Evolutionary conservation across 2,797 vertebrate species (phyloP).

Genomic region (Vireo griseus): DNA sequence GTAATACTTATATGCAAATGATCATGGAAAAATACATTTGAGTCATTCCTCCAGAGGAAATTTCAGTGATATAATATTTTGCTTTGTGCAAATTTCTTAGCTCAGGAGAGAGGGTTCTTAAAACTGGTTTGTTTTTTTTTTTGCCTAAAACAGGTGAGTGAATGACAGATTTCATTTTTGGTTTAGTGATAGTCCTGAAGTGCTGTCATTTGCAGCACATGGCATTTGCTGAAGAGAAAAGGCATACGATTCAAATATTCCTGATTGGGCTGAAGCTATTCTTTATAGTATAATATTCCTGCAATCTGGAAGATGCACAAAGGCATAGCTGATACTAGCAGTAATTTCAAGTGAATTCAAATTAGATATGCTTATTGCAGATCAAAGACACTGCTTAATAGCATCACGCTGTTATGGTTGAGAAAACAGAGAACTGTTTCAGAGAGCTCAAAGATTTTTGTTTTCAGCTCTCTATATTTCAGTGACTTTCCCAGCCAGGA

Average conservation of each 20-base stretch:
- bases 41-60: background rate
- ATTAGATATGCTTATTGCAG: slow-evolving; percentile 32
- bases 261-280: background rate
- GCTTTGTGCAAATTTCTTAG: background rate
- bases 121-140: background rate
- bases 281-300: background rate
- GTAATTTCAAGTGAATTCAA: slow-evolving; percentile 41
- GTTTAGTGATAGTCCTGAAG: background rate
- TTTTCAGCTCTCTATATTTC: background rate
- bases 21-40: background rate
- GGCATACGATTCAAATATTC: background rate
- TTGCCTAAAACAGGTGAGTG: background rate
- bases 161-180: background rate
- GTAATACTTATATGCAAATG: background rate
- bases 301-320: background rate
- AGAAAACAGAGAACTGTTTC: background rate
- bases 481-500: background rate
- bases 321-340: background rate
- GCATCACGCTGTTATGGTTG: background rate
- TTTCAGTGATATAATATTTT: background rate
- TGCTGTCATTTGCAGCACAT: background rate
- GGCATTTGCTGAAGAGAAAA: background rate
- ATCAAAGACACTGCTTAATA: slow-evolving; percentile 32
- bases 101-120: background rate
- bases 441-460: background rate